Percentiles rank a stretch among this genome's conserved stretches.
phyloP scores from a whole-genome alignment of 92 coral and sea anemone genomes.

The Parazoanthus atlanticus region DNA sequence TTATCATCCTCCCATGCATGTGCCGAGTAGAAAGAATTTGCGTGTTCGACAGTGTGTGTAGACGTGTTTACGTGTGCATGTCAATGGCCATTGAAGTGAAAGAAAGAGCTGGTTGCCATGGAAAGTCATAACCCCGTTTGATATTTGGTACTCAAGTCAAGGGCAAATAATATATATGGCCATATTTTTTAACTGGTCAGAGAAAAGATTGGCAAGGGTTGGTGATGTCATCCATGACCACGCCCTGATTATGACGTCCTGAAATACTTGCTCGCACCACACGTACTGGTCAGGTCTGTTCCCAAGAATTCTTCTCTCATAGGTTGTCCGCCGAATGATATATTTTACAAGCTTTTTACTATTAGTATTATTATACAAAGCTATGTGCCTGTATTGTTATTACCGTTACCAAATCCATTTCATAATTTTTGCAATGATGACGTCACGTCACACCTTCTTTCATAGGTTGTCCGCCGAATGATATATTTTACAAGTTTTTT shows the following conservation, averaged over 20 bases:
- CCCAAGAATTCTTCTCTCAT: not conserved
- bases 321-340: too few species aligned
- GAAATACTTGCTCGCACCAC: not conserved
- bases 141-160: not conserved
- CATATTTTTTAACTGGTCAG: not conserved
- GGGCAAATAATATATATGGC: not conserved
- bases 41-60: not conserved
- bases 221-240: constrained; percentile 1
- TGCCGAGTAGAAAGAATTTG: not conserved
- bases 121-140: not conserved
- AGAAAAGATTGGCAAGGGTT: too few species aligned
- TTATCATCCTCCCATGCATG: not conserved
- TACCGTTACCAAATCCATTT: too few species aligned
- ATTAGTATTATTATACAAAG: too few species aligned
- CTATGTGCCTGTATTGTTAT: too few species aligned
- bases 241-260: not conserved
- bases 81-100: not conserved
- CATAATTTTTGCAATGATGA: too few species aligned
- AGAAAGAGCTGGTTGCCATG: constrained; percentile 4
- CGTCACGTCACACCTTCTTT: too few species aligned
- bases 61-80: not conserved
- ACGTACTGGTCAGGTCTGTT: not conserved
- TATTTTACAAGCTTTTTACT: too few species aligned
- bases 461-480: too few species aligned
- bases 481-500: too few species aligned